Percentiles rank a stretch among this genome's conserved stretches.
phyloP scores from a whole-genome alignment of 2,888 invertebrate genomes.

The Hyposoter didymator region DNA sequence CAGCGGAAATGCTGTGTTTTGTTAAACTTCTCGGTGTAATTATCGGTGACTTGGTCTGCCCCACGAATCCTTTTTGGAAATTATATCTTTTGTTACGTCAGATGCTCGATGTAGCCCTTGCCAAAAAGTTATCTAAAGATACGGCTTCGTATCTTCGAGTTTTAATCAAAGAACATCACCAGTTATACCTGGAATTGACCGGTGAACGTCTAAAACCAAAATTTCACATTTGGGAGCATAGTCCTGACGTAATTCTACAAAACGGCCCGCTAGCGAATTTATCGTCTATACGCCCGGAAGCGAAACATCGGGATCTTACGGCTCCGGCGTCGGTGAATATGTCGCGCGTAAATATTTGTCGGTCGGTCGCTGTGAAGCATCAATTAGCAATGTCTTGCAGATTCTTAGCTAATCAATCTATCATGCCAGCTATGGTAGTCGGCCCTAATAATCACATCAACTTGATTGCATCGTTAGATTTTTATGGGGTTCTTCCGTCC shows the following conservation, averaged over 20 bases:
- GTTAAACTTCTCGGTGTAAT: too few relatives aligned
- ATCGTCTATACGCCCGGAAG: constrained; percentile 40
- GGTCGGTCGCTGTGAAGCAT: constrained; percentile 37
- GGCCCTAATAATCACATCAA: constrained; percentile 7
- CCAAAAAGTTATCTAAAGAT: constrained; percentile 37
- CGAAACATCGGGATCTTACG: constrained; percentile 46
- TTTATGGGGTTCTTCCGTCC: constrained; percentile 33
- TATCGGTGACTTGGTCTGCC: constrained; percentile 65
- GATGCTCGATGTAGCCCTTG: constrained; percentile 44
- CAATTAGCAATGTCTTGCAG: constrained; percentile 35
- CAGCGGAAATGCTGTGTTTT: too few relatives aligned
- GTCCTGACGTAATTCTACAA: constrained; percentile 24
- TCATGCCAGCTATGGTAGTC: constrained; percentile 33
- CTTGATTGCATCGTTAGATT: constrained; percentile 29
- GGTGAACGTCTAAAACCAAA: constrained; percentile 53
- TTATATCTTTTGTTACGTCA: constrained; percentile 52
- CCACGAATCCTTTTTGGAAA: constrained; percentile 42
- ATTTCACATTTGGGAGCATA: constrained; percentile 33
- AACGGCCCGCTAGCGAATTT: constrained; percentile 42
- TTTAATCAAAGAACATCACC: constrained; percentile 48
- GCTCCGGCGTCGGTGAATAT: constrained; percentile 43
- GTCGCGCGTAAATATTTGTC: constrained; percentile 46
- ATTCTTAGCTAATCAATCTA: constrained; percentile 27
- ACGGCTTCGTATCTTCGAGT: constrained; percentile 22
- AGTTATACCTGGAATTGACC: constrained; percentile 44